Base-by-base conservation (phyloP, 2,888 invertebrate genomes). In the Acronicta psi region DNA sequence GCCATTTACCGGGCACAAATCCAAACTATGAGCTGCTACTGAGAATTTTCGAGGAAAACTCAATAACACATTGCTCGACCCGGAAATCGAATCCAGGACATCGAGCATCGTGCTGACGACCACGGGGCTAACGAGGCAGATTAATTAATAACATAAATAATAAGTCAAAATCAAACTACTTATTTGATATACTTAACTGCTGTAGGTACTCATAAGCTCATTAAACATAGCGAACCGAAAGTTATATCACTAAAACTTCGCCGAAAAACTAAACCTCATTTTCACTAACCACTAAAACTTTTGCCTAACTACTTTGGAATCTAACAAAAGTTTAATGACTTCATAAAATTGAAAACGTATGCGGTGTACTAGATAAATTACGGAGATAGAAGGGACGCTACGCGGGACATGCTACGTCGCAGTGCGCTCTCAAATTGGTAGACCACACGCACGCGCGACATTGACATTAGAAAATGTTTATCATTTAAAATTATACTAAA, bases 371-470 rank as follows among this genome's bases (percentile, higher is more conserved):
- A 81, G 84, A 84, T 84, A 83, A 84, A 84, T 82, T 81, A 82
- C 77, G 44, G 46, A 79, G 84, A 84, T 83, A 83, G 54, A 59
- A 14, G 29, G 20, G n/a, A 45, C 52, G 51, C n/a, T n/a, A n/a
- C n/a, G 62, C 53, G 61, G 29, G 64, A 61, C 52, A 81, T 82
- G 59, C 49, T 44, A 89, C 88, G 88, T 91, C 86, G 87, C 81
- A 76, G 69, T 79, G 79, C 81, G 81, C 81, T 89, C 80, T 87
- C 90, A 91, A 91, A 92, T 89, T 88, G 87, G 83, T 69, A 77
- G 92, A 91, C 93, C 93, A 93, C 93, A 92, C 92, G 88, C 91
- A 65, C 65, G 71, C 59, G 47, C 69, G 49, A 46, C 59, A 52
- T 54, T 63, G 68, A 60, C 56, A 44, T 69, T 60, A 45, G 52